These are phyloP conservation scores for Drosophila pseudotalamancana DNA, from an alignment of 2,888 invertebrate genomes.

Conservation along the genomic window DNA sequence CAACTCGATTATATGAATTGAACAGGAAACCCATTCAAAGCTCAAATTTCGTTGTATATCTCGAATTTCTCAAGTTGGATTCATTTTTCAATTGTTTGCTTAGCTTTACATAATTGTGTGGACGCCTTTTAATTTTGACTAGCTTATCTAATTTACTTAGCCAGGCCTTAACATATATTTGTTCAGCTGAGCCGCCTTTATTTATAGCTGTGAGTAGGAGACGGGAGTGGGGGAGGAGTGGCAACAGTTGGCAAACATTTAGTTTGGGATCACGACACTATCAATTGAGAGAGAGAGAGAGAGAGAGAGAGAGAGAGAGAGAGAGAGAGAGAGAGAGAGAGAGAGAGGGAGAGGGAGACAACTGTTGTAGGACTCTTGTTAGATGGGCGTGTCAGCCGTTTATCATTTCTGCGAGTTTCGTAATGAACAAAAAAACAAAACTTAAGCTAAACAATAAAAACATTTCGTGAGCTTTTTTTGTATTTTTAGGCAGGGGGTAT, in stretches of 20 bases:
- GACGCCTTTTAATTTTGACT: conserved; percentile 24
- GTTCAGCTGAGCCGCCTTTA: conserved; percentile 44
- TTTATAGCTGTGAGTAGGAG: conserved; percentile 20
- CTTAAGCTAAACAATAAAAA: conserved; percentile 43
- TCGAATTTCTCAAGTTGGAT: conserved; percentile 13
- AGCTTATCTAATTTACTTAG: conserved; percentile 42
- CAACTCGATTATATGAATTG: background rate
- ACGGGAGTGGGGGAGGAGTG: background rate
- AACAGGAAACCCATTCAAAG: background rate
- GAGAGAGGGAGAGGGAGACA: conserved; percentile 64
- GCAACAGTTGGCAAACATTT: conserved; percentile 33
- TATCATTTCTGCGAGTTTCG: conserved; percentile 67
- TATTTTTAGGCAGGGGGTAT: conserved; percentile 27
- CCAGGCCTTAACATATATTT: conserved; percentile 19
- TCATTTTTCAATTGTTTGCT: conserved; percentile 21
- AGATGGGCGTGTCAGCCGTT: conserved; percentile 71
- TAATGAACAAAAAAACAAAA: conserved; percentile 51
- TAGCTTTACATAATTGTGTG: conserved; percentile 20
- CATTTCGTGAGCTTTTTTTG: conserved; percentile 41
- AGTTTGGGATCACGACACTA: conserved; percentile 72
- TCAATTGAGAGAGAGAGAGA: too few relatives aligned
- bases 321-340: too few relatives aligned
- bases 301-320: too few relatives aligned
- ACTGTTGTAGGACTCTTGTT: conserved; percentile 69
- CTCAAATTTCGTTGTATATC: conserved; percentile 22